Conservation (phyloP, 2,888 invertebrate genomes). For the Miltochrista miniata region DNA sequence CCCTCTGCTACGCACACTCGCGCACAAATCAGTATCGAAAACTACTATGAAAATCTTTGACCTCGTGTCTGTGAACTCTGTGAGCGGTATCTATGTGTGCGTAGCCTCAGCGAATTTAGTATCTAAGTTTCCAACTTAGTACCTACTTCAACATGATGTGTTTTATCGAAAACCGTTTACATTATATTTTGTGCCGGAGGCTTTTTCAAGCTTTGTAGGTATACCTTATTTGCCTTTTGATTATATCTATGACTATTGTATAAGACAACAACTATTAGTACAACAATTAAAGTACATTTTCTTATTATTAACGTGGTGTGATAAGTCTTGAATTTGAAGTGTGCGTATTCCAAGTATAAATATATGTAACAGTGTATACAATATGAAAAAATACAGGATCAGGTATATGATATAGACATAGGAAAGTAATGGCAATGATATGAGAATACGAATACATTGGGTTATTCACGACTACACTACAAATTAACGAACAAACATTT, state of each 20-base stretch:
- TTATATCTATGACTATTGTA: constrained; percentile 34
- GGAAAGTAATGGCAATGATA: constrained; percentile 45
- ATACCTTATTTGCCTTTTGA: no score
- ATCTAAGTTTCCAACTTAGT: no score
- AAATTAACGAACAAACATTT: constrained; percentile 41
- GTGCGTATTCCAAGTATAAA: constrained; percentile 60
- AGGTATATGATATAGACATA: constrained; percentile 29
- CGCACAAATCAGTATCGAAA: no score
- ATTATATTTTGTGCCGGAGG: no score
- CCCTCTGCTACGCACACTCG: no score
- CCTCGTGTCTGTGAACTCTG: no score
- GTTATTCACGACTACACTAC: constrained; percentile 32
- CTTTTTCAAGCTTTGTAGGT: no score
- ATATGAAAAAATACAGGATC: constrained; percentile 29
- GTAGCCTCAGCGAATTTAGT: no score
- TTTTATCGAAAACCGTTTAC: no score
- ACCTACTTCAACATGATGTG: no score
- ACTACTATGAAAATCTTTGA: no score
- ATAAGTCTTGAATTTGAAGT: constrained; percentile 78
- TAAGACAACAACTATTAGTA: constrained; percentile 66
- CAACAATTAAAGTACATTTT: constrained; percentile 59
- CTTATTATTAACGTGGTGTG: constrained; percentile 60
- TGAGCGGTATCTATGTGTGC: no score
- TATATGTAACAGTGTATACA: constrained; percentile 44
- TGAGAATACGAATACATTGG: constrained; percentile 30